Base-by-base conservation (phyloP, 2,113 vertebrate species). In the Sclerurus mexicanus region DNA sequence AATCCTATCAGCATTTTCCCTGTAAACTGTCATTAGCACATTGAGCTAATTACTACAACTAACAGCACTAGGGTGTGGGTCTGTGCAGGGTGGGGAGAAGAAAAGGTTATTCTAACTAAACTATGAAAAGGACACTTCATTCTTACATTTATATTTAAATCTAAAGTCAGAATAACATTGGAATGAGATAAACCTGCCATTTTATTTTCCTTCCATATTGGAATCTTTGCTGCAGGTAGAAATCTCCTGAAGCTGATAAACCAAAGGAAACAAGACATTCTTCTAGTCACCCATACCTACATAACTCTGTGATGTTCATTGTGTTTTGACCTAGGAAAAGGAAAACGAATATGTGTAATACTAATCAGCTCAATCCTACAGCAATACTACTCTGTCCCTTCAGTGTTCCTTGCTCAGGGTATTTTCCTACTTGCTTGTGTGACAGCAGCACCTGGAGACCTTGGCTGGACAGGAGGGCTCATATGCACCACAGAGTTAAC, bases 31-130 rank as follows among this genome's bases (percentile, higher is more conserved):
- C 98, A 98, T 98, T 98, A 98, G 93, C 97, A 97, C 97, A 98
- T 93, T 96, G 98, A 99, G 98, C 98, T 99, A 99, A 99, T 99
- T 99, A 98, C 97, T 97, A 96, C 97, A 98, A 97, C 97, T 97
- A 98, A 97, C 97, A 97, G 89, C 84, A 86, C 81, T 75, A 35
- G 76, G 59, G 25, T 33, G 42, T 35, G 21, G n/a, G 20, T 68
- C 23, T 23, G 33, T 47, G 64, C 64, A 56, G 72, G 60, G 20
- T 72, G 31, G 56, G 47, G 22, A 87, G 39, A 22, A 90, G 22
- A 39, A 39, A 88, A 90, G 58, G 40, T 35, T 50, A 87, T 78
- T 75, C 88, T 74, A 88, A 85, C 50, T 82, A 79, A 91, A 44
- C 27, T 64, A 89, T 14, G 12, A 50, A 73, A 96, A 94, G 67